These are phyloP conservation scores for Hypomesus transpacificus DNA, from an alignment of 2,113 vertebrate species.

Conservation along the genomic window DNA sequence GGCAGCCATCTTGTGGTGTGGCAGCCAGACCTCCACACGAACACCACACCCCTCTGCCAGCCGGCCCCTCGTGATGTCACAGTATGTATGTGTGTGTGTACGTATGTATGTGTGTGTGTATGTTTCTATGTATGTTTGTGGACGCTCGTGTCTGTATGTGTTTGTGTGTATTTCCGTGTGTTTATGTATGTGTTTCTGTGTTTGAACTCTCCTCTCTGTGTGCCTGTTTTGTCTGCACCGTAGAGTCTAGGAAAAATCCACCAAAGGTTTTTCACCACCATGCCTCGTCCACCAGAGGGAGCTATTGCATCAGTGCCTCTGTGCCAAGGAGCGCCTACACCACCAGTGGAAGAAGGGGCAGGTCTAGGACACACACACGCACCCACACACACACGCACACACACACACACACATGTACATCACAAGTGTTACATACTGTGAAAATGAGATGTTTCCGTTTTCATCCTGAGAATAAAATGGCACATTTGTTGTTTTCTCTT, in stretches of 20 bases:
- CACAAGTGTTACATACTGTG: not conserved
- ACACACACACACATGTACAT: not conserved
- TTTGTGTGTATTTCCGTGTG: no score
- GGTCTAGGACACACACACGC: constrained; percentile 70
- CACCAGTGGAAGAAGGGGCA: constrained; percentile 62
- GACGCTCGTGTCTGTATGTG: no score
- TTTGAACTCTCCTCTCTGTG: not conserved
- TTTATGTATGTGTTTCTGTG: no score
- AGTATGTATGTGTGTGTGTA: no score
- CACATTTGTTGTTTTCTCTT: not conserved
- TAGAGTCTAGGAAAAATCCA: constrained; percentile 67
- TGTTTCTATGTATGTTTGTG: no score
- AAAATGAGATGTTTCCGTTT: no score
- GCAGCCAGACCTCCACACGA: no score
- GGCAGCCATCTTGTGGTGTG: no score
- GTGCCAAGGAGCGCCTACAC: constrained; percentile 67
- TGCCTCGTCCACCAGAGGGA: constrained; percentile 63
- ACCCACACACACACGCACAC: not conserved
- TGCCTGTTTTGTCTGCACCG: not conserved
- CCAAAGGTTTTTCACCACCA: constrained; percentile 60
- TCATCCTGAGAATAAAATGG: no score
- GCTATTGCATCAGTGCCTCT: constrained; percentile 62
- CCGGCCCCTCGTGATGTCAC: no score
- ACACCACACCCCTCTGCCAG: no score
- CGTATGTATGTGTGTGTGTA: no score